A percentile compares a stretch with the other conserved stretches of the same genome.
These are phyloP conservation scores for Drosophila bocki DNA, from an alignment of 1,140 invertebrate species.

Conservation along the genomic window DNA sequence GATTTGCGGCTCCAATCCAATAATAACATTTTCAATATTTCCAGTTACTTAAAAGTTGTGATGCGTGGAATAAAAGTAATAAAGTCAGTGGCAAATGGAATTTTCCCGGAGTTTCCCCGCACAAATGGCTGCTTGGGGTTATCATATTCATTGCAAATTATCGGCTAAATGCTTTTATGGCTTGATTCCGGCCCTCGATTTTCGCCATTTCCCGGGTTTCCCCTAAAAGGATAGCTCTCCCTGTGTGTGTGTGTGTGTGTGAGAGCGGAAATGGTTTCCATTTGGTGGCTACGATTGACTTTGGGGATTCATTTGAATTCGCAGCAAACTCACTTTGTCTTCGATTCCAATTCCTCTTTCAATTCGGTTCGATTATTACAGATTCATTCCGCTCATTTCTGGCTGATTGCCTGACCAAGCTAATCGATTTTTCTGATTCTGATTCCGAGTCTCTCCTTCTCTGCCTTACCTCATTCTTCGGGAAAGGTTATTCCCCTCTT, in stretches of 20 bases:
- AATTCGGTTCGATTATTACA: slow-evolving; percentile 47
- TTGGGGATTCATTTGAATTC: slow-evolving; percentile 35
- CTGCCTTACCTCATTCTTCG: slow-evolving; percentile 1
- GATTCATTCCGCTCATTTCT: slow-evolving; percentile 51
- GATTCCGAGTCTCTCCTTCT: neutral
- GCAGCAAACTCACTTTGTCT: slow-evolving; percentile 26
- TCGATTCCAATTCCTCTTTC: slow-evolving; percentile 32
- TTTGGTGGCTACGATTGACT: slow-evolving; percentile 35
- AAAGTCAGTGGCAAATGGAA: slow-evolving; percentile 17
- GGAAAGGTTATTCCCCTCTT: slow-evolving; percentile 24
- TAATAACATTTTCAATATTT: slow-evolving; percentile 58
- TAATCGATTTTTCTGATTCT: slow-evolving; percentile 43
- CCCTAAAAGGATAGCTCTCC: slow-evolving; percentile 17
- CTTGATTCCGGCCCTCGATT: slow-evolving; percentile 30
- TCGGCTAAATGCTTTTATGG: slow-evolving; percentile 70
- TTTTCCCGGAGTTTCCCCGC: slow-evolving; percentile 22
- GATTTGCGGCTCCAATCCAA: slow-evolving; percentile 46
- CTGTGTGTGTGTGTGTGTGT: neutral
- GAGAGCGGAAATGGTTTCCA: slow-evolving; percentile 35
- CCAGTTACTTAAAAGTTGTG: slow-evolving; percentile 55
- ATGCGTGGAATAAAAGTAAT: slow-evolving; percentile 36
- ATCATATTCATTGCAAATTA: slow-evolving; percentile 78
- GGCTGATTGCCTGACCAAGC: slow-evolving; percentile 37
- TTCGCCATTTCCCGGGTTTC: neutral
- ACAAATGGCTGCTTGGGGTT: slow-evolving; percentile 41